Conservation (phyloP, 2,797 vertebrate species). For the Tenualosa thibaudeaui region DNA sequence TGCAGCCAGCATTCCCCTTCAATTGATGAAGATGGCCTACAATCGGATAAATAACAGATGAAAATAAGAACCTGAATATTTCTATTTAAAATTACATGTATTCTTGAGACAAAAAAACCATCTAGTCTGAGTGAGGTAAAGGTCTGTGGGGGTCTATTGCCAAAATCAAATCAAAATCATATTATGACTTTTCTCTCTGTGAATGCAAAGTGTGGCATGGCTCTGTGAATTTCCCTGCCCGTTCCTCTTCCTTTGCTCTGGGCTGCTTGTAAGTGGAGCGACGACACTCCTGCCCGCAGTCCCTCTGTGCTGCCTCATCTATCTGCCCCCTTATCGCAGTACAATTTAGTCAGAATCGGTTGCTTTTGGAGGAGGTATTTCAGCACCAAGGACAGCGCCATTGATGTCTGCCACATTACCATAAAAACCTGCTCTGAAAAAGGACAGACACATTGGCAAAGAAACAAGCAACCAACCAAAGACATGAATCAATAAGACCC, state of each 20-base stretch:
- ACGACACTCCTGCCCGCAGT: neutral
- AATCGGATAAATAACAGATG: neutral
- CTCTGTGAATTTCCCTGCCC: neutral
- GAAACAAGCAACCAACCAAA: neutral
- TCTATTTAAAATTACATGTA: neutral
- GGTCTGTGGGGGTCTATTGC: neutral
- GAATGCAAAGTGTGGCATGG: neutral
- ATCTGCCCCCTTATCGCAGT: neutral
- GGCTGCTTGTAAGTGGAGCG: neutral
- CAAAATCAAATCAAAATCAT: slow-evolving; percentile 2
- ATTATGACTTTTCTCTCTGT: neutral
- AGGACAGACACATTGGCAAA: neutral
- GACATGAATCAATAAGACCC: no score
- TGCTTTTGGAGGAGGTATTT: neutral
- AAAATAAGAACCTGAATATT: neutral
- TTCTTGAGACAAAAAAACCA: neutral
- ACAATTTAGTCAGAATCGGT: neutral
- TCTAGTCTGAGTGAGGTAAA: neutral
- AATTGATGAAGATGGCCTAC: neutral
- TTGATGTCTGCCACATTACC: neutral
- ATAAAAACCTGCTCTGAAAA: neutral
- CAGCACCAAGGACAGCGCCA: slow-evolving; percentile 17
- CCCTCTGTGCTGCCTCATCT: neutral
- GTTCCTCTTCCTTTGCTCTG: neutral
- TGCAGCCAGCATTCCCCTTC: neutral